Percentiles rank a stretch among this genome's conserved stretches.
These are phyloP conservation scores for Himalopsyche tibetana DNA, from an alignment of 2,888 invertebrate species.

Conservation along the genomic window DNA sequence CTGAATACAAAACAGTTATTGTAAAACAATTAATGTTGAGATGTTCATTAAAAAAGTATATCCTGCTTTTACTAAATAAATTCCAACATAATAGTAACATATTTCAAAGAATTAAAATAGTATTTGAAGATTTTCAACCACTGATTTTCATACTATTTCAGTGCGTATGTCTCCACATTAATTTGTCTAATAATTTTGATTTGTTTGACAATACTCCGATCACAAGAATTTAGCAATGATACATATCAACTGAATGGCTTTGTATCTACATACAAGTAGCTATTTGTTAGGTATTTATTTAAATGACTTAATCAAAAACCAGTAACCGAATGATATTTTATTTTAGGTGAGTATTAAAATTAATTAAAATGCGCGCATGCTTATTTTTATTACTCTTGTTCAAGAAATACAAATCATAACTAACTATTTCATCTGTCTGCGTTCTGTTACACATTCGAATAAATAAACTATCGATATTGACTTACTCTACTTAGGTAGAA, in stretches of 20 bases:
- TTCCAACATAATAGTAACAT: too few relatives aligned
- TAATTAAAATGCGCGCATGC: not conserved
- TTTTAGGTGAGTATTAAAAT: not conserved
- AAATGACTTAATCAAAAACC: constrained; percentile 38
- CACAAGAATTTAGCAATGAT: not conserved
- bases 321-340: constrained; percentile 11
- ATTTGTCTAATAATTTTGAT: not conserved
- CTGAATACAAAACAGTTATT: too few relatives aligned
- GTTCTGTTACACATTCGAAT: too few relatives aligned
- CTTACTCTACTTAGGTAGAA: too few relatives aligned
- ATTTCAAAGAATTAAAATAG: too few relatives aligned
- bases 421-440: not conserved
- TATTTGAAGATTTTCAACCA: not conserved
- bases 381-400: not conserved
- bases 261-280: not conserved
- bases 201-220: not conserved
- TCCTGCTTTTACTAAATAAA: too few relatives aligned
- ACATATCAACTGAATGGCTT: not conserved
- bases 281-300: not conserved
- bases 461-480: too few relatives aligned
- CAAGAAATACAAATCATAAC: not conserved
- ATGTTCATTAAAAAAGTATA: too few relatives aligned
- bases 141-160: not conserved
- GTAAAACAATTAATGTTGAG: too few relatives aligned
- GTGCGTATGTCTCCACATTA: constrained; percentile 24